Conservation (phyloP, 2,888 invertebrate genomes). For the Molanna angustata region DNA sequence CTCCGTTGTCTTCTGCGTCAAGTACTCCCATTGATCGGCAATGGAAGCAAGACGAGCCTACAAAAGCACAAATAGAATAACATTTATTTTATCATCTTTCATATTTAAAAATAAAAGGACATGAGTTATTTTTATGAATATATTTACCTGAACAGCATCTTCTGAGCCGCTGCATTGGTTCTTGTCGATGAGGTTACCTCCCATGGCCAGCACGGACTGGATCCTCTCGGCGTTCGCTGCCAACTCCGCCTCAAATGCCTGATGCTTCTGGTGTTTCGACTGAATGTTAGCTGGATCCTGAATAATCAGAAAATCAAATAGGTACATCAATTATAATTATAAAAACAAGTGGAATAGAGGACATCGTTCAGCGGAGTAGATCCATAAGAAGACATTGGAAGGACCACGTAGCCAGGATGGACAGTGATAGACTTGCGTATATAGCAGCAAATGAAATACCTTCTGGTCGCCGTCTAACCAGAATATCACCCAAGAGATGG, state of each 20-base stretch:
- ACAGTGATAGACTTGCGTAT: no score
- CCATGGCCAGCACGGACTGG: constrained; percentile 93
- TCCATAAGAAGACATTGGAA: no score
- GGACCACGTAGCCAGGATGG: no score
- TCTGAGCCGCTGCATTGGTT: constrained; percentile 98
- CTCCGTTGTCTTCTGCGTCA: constrained; percentile 97
- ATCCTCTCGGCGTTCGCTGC: constrained; percentile 98
- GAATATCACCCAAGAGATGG: no score
- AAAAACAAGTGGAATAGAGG: no score
- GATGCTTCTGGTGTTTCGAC: constrained; percentile 99
- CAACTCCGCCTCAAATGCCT: constrained; percentile 98
- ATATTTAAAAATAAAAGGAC: neutral
- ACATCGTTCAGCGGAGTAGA: no score
- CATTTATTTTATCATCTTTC: no score
- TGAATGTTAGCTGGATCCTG: constrained; percentile 93
- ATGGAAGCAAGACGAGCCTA: constrained; percentile 79
- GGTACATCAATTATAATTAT: no score
- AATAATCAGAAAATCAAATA: neutral
- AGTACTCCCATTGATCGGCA: constrained; percentile 97
- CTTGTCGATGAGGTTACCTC: constrained; percentile 90
- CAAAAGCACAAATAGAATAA: constrained; percentile 10
- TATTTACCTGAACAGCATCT: constrained; percentile 87
- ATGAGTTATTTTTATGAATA: no score
- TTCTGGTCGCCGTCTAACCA: no score
- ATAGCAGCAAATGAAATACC: no score